Evolutionary conservation across 2,888 invertebrate species (phyloP).

Genomic region (Melinaea menophilus): DNA sequence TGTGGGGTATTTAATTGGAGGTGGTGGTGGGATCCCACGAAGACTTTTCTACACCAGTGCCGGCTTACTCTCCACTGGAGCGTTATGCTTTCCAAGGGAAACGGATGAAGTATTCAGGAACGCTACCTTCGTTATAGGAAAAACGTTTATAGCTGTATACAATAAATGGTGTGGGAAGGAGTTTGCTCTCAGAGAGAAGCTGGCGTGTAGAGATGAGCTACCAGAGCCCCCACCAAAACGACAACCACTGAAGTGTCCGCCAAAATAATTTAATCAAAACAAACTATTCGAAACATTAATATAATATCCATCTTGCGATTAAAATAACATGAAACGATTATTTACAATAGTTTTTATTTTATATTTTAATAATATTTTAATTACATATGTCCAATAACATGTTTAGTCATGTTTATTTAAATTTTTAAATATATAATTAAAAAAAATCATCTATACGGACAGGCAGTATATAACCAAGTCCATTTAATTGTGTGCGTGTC

Average conservation of each 20-base stretch:
- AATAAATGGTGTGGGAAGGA: constrained; percentile 40
- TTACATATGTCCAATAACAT: too few species aligned
- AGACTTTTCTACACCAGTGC: constrained; percentile 40
- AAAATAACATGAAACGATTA: too few species aligned
- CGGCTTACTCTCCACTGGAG: constrained; percentile 45
- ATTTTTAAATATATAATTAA: too few species aligned
- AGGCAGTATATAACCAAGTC: too few species aligned
- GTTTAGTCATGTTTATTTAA: too few species aligned
- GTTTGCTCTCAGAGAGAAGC: constrained; percentile 38
- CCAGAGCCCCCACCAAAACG: constrained; percentile 30
- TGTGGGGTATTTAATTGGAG: constrained; percentile 39
- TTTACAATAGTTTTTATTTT: too few species aligned
- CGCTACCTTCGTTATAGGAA: constrained; percentile 34
- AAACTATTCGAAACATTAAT: too few species aligned
- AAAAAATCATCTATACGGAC: too few species aligned
- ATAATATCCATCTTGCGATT: too few species aligned
- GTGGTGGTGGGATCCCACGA: constrained; percentile 35
- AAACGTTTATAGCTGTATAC: constrained; percentile 34
- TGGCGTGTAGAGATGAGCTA: constrained; percentile 47
- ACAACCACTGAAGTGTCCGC: constrained; percentile 35
- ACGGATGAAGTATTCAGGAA: constrained; percentile 50
- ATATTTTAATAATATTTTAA: too few species aligned
- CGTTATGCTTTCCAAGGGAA: constrained; percentile 54
- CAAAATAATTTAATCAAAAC: constrained; percentile 14
- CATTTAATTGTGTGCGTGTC: too few species aligned